Conservation (phyloP, 37 sponge, comb jelly and placozoan genomes). For the Spongilla lacustris region DNA sequence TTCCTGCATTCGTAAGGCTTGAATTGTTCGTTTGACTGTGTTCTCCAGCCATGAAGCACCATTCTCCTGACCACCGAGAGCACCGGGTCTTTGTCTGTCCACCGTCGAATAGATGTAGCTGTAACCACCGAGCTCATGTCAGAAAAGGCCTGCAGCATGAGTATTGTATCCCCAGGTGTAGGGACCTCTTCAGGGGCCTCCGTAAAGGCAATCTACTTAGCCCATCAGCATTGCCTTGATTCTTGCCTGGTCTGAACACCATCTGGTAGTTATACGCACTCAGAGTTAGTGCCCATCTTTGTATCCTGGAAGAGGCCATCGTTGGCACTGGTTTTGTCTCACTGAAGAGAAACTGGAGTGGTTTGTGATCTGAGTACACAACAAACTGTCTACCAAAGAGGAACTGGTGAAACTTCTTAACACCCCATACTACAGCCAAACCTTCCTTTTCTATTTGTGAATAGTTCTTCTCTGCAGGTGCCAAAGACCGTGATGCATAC, state of each 20-base stretch:
- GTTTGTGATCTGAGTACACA: neutral
- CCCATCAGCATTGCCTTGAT: conserved; percentile 39
- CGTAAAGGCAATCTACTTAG: conserved; percentile 26
- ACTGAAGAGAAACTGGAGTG: neutral
- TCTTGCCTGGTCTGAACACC: conserved; percentile 17
- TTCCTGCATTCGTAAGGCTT: conserved; percentile 2
- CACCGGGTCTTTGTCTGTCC: conserved; percentile 19
- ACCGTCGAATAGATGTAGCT: conserved; percentile 3
- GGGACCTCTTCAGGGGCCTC: conserved; percentile 7
- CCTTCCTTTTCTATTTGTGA: conserved; percentile 25
- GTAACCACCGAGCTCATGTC: neutral
- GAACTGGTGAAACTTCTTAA: conserved; percentile 7
- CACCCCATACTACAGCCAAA: neutral
- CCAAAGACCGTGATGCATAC: neutral
- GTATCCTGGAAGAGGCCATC: conserved; percentile 11
- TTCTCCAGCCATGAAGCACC: conserved; percentile 10
- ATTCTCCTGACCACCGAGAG: neutral
- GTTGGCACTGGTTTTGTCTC: neutral
- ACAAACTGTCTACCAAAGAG: neutral
- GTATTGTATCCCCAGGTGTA: conserved; percentile 23
- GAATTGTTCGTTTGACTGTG: neutral
- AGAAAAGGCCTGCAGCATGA: conserved; percentile 5
- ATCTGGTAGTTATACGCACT: conserved; percentile 44
- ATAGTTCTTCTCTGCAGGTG: neutral
- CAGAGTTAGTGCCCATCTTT: conserved; percentile 35